Evolutionary conservation across 2,113 vertebrate genomes (phyloP), one percentile per base, ranked within the genome.

Genomic region (Oryzias woworae): DNA sequence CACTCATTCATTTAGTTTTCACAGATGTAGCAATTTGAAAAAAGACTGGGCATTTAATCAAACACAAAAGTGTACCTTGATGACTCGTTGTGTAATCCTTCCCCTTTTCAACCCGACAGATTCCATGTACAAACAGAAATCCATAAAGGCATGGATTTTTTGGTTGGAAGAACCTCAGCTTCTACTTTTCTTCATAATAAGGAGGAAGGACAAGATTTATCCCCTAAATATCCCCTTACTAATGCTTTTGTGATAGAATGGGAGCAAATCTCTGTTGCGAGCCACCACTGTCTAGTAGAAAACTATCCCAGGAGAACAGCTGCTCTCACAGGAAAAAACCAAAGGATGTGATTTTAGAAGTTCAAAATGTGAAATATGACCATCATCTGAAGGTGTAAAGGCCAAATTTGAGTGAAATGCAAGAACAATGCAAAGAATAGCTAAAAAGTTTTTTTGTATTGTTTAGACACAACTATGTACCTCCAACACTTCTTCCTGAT

Each of bases 401-500:
- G 17, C n/a, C 56, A 60, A 10, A 31, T 53, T 53, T 53, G 24
- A 15, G 26, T 17, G 41, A 36, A 42, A 13, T 16, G 16, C 31
- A 50, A 31, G 4, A 64, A 7, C 22, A 14, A 53, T 23, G 23
- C 43, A 73, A 58, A 14, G 42, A 45, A 41, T 61, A 79, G 7
- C 8, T 50, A n/a, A 14, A 24, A 22, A 69, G 20, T 2, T 3
- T 47, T 1, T 1, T 45, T 2, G 8, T 36, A 49, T 58, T 60
- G 15, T 28, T 26, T 50, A 54, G 53, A 56, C 2, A 4, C 23
- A 61, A 16, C 46, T 69, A 45, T 70, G 75, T 85, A 96, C 97
- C 96, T 98, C 96, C 96, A 99, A 85, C 94, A 95, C 79, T 98
- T 99, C 87, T 98, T 99, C 92, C 95, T 97, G 90, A 99, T 97